A percentile compares a stretch with the other conserved stretches of the same genome.
Evolutionary conservation across 2,888 invertebrate genomes (phyloP).

Genomic region (Crossocerus cetratus): DNA sequence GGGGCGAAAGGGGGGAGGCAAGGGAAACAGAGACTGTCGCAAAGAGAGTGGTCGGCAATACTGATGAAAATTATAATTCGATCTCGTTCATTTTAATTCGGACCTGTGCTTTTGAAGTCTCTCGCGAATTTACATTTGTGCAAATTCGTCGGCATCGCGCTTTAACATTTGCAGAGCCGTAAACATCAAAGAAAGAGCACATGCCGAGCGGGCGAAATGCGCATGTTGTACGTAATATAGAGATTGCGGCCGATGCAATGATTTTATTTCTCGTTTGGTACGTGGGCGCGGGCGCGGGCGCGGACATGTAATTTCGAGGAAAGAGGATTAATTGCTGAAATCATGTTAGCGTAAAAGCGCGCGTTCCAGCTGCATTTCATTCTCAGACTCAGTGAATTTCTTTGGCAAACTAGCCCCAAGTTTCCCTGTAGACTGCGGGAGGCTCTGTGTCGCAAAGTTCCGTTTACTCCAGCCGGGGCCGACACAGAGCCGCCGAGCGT

Average conservation of each 20-base stretch:
- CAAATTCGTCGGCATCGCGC: constrained; percentile 2
- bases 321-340: too few relatives aligned
- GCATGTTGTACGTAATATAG: constrained; percentile 1
- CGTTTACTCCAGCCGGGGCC: not conserved
- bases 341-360: not conserved
- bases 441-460: not conserved
- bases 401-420: not conserved
- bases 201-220: not conserved
- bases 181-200: constrained; percentile 1
- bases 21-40: too few relatives aligned
- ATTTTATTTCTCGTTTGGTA: constrained; percentile 11
- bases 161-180: constrained; percentile 1
- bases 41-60: not conserved
- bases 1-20: too few relatives aligned
- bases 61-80: constrained; percentile 1
- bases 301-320: not conserved
- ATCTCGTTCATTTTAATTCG: not conserved
- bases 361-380: not conserved
- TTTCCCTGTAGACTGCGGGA: not conserved
- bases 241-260: not conserved
- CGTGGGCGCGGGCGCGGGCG: constrained; percentile 6
- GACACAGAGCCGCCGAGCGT: constrained; percentile 19
- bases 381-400: not conserved
- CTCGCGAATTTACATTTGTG: not conserved
- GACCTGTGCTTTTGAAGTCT: not conserved